Percentiles rank a stretch among this genome's conserved stretches.
These are phyloP conservation scores for Yoshiicerus persimilis DNA, from an alignment of 1,140 invertebrate genomes.

Conservation along the genomic window DNA sequence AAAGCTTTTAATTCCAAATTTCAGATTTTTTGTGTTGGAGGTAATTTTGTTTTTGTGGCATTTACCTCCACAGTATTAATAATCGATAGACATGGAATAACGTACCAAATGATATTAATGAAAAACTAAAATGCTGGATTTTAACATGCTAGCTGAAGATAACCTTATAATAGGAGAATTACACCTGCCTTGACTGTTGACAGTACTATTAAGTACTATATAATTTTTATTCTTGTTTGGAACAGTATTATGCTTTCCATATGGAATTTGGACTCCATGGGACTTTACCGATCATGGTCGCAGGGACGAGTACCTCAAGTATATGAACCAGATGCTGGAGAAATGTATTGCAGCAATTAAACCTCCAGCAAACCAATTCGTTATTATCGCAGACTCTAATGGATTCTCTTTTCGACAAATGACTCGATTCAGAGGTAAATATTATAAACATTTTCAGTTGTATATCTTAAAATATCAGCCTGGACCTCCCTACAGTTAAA, in stretches of 20 bases:
- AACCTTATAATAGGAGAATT: too few relatives aligned
- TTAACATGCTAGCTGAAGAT: too few relatives aligned
- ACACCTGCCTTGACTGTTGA: too few relatives aligned
- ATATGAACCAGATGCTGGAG: conserved; percentile 27
- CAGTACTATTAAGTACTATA: too few relatives aligned
- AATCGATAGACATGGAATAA: too few relatives aligned
- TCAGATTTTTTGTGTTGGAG: too few relatives aligned
- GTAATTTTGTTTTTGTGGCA: too few relatives aligned
- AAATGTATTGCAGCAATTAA: neutral
- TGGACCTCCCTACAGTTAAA: too few relatives aligned
- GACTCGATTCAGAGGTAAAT: conserved; percentile 19
- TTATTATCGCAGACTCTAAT: conserved; percentile 22
- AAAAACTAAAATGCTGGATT: too few relatives aligned
- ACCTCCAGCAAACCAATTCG: conserved; percentile 23
- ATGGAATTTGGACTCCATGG: conserved; percentile 29
- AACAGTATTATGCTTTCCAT: neutral
- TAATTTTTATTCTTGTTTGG: neutral
- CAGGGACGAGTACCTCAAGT: conserved; percentile 9
- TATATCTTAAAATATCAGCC: neutral
- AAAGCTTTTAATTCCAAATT: too few relatives aligned
- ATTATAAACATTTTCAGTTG: neutral
- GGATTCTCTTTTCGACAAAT: conserved; percentile 33
- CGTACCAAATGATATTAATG: neutral
- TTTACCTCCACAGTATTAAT: too few relatives aligned
- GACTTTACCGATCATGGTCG: neutral